Base-by-base conservation (phyloP, 2,888 invertebrate genomes). In the Caradrina clavipalpis region DNA sequence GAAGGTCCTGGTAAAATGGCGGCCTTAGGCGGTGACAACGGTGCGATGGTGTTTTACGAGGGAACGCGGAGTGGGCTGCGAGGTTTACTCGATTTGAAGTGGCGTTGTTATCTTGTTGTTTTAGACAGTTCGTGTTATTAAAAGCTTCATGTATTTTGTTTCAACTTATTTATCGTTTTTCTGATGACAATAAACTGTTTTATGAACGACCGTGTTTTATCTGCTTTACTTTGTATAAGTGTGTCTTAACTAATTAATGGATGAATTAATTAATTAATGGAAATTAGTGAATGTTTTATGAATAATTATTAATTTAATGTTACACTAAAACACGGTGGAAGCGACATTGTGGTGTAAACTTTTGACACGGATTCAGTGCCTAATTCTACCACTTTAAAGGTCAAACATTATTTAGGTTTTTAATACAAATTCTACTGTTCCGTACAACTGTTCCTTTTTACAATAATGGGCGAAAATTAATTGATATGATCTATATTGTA, bases 11-110 rank as follows among this genome's bases (percentile, higher is more conserved):
- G n/a, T 22, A 49, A 61, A 67, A 75, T 71, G 61, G 31, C 35
- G n/a, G 31, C 53, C 8, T 22, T 64, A 39, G 47, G 45, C 49
- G 56, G 49, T 19, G 11, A n/a, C n/a, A 8, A n/a, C 26, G 17
- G 49, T 11, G 6, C 49, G 22, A 13, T 45, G 17, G 13, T 26
- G 45, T 57, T 80, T 80, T 76, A 80, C 53, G 60, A 61, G 31
- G 11, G 47, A 63, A 49, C 61, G 45, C 13, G 11, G 42, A 59
- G 51, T 31, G 56, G 17, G 51, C 50, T n/a, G 39, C 55, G 39
- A 62, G 59, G 53, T 62, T 66, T 39, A 19, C 56, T 74, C 2
- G 49, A 47, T 64, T 60, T 54, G 26, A 55, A 68, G 51, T 50
- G 50, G 11, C 15, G 39, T 35, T 47, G 56, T 63, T 76, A 80